Conservation (phyloP, 2,888 invertebrate species). For the Idaea biselata region DNA sequence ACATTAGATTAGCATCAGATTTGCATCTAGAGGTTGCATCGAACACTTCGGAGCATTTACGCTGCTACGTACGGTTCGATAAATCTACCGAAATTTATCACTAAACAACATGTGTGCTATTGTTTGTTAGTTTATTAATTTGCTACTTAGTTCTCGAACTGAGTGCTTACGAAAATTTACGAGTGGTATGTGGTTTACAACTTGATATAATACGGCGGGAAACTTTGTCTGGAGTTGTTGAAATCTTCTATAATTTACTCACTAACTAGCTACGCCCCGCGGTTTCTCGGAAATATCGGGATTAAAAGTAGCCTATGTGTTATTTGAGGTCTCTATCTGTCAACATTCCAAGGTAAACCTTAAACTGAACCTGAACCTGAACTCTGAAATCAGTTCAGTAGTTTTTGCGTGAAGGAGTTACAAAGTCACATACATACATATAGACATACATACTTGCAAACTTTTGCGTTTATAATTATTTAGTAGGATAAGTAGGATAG, state of each 20-base stretch:
- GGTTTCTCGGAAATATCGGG: neutral
- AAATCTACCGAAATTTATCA: neutral
- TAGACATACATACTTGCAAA: no score
- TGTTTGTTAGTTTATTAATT: neutral
- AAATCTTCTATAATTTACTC: constrained; percentile 11
- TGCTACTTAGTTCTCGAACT: neutral
- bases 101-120: neutral
- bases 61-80: neutral
- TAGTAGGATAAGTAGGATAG: no score
- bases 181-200: constrained; percentile 1
- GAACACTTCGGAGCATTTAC: neutral
- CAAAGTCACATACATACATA: no score
- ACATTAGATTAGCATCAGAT: neutral
- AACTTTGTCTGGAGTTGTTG: constrained; percentile 11
- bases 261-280: no score
- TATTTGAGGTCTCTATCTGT: no score
- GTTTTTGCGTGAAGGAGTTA: no score
- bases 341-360: no score
- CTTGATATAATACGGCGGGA: neutral
- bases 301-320: no score
- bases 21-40: neutral
- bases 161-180: neutral
- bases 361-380: no score
- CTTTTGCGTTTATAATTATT: no score
- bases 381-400: no score